Conservation (phyloP, 1,140 invertebrate genomes). For the Pogonomyrmex barbatus region DNA sequence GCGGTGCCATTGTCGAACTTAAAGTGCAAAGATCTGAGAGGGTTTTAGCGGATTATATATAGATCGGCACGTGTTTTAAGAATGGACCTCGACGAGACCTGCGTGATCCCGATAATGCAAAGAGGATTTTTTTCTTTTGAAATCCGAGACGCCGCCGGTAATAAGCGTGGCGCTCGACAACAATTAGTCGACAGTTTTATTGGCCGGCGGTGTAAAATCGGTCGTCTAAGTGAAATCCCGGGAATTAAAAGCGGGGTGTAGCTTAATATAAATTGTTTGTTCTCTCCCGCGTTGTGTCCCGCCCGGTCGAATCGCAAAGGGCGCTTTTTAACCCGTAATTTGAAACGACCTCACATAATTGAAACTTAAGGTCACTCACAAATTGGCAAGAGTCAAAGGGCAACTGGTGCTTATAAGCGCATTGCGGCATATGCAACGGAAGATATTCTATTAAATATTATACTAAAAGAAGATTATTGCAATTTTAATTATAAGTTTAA, state of each 20-base stretch:
- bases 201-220: conserved; percentile 48
- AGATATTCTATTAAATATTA: neutral
- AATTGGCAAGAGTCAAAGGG: conserved; percentile 19
- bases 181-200: conserved; percentile 57
- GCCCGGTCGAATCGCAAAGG: neutral
- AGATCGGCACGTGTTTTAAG: conserved; percentile 51
- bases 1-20: conserved; percentile 21
- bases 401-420: conserved; percentile 2
- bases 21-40: conserved; percentile 25
- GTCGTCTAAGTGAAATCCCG: conserved; percentile 40
- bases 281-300: neutral
- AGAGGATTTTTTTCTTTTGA: conserved; percentile 53
- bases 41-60: conserved; percentile 49
- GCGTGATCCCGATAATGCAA: conserved; percentile 30
- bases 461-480: conserved; percentile 6
- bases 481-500: neutral
- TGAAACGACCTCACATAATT: conserved; percentile 49
- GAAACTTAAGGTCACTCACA: conserved; percentile 38
- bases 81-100: conserved; percentile 30
- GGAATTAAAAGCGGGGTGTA: conserved; percentile 48
- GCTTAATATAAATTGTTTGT: conserved; percentile 47
- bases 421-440: neutral
- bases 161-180: conserved; percentile 37
- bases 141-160: conserved; percentile 34
- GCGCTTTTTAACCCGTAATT: conserved; percentile 31